These are phyloP conservation scores for Gordius sp. DNA, from an alignment of 2,888 invertebrate genomes.

Conservation along the genomic window DNA sequence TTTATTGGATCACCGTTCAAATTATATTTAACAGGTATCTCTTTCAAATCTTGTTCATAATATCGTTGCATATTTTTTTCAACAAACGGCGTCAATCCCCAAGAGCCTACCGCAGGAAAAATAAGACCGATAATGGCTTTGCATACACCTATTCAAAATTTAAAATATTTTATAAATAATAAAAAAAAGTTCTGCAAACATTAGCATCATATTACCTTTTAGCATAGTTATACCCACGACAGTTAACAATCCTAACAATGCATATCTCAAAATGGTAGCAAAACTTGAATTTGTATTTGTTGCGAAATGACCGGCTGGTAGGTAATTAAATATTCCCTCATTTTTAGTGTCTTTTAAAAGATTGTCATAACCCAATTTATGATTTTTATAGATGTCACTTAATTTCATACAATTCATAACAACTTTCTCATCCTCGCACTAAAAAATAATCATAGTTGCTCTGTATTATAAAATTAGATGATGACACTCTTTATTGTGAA, in stretches of 20 bases:
- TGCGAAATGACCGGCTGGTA: too few relatives aligned
- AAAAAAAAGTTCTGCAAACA: not conserved
- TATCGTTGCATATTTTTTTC: not conserved
- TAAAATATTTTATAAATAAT: not conserved
- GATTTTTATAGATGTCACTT: too few relatives aligned
- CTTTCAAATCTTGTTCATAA: not conserved
- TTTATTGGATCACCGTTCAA: not conserved
- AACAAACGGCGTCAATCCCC: slow-evolving; percentile 5
- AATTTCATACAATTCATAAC: too few relatives aligned
- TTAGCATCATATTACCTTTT: slow-evolving; percentile 11
- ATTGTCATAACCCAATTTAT: too few relatives aligned
- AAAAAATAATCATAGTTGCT: too few relatives aligned
- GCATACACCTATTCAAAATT: not conserved
- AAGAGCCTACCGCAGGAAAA: not conserved
- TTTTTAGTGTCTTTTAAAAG: too few relatives aligned
- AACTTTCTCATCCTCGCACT: too few relatives aligned
- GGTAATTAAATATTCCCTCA: too few relatives aligned
- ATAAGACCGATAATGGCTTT: not conserved
- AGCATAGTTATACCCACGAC: not conserved
- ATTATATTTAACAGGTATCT: slow-evolving; percentile 4
- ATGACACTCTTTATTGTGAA: too few relatives aligned
- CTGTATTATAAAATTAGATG: too few relatives aligned
- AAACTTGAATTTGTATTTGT: too few relatives aligned
- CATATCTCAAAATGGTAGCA: slow-evolving; percentile 5
- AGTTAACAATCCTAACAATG: not conserved